A percentile compares a stretch with the other conserved stretches of the same genome.
These are phyloP conservation scores for Psammodynastes pulverulentus DNA, from an alignment of 2,113 vertebrate genomes.

Conservation along the genomic window DNA sequence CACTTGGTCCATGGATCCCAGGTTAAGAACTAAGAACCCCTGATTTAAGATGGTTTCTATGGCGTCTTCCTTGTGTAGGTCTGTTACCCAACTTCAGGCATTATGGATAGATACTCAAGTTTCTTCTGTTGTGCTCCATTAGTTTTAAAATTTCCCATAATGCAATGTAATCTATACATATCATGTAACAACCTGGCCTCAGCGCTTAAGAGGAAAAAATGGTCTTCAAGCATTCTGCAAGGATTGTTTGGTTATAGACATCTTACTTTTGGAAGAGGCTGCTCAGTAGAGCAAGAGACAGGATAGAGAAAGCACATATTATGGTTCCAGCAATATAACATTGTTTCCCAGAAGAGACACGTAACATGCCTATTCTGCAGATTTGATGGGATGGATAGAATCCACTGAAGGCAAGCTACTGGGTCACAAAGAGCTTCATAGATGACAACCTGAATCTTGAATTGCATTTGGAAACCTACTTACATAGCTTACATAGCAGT, in stretches of 20 bases:
- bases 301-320: background rate
- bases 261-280: background rate
- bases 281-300: background rate
- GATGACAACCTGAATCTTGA: background rate
- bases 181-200: background rate
- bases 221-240: background rate
- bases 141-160: background rate
- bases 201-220: background rate
- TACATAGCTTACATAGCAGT: background rate
- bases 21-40: background rate
- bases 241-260: background rate
- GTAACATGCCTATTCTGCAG: background rate
- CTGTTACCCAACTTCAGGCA: background rate
- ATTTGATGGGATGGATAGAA: background rate
- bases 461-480: background rate
- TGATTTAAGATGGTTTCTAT: background rate
- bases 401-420: background rate
- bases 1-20: background rate
- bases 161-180: background rate
- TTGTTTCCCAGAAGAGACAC: background rate
- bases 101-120: background rate
- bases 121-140: background rate
- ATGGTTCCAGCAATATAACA: background rate
- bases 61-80: background rate
- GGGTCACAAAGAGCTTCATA: background rate